Conservation (phyloP, 2,797 vertebrate genomes). For the Acanthiza pusilla region DNA sequence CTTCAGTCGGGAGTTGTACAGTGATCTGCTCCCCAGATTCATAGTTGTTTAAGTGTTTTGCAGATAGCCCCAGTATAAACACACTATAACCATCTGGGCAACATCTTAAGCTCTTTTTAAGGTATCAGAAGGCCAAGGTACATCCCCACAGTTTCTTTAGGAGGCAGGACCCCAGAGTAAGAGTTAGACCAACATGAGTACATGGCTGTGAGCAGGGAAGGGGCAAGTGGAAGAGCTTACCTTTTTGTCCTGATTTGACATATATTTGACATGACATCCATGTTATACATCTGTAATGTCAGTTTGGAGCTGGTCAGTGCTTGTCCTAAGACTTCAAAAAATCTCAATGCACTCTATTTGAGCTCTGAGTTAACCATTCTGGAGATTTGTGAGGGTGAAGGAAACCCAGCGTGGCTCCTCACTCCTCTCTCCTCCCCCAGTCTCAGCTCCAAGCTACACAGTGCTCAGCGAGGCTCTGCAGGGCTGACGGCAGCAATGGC, state of each 20-base stretch:
- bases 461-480: background rate
- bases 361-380: background rate
- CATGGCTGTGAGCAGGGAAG: background rate
- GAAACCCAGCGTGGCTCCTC: background rate
- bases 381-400: background rate
- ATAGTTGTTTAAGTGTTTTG: background rate
- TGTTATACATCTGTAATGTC: background rate
- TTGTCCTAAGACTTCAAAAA: background rate
- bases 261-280: background rate
- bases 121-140: background rate
- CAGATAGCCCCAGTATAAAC: background rate
- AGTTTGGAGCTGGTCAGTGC: background rate
- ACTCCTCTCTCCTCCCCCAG: background rate
- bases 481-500: background rate
- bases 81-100: background rate
- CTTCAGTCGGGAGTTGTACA: background rate
- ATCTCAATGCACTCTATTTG: background rate
- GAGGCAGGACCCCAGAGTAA: background rate
- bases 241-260: background rate
- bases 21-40: background rate
- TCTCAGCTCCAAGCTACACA: background rate
- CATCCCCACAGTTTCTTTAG: background rate
- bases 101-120: background rate
- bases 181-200: background rate
- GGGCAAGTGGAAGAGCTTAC: background rate